Evolutionary conservation across 2,888 invertebrate species (phyloP), one percentile per base, ranked within the genome.

Genomic region (Drosophila austrosaltans): DNA sequence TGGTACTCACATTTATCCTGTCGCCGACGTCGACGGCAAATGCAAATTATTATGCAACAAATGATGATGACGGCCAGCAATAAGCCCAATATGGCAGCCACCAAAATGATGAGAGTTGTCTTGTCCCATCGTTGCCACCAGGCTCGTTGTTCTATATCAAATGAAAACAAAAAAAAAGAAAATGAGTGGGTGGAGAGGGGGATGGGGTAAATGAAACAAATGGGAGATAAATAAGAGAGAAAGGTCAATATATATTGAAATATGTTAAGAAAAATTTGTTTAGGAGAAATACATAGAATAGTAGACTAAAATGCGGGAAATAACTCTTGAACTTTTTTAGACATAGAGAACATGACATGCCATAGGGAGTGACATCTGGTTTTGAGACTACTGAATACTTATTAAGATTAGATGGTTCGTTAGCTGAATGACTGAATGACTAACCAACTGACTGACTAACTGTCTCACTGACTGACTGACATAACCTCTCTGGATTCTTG

Each of bases 21-120:
- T 82, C 97, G 94, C 93, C 96, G 96, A 83, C 96, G 90, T 68
- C 93, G 94, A 81, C 97, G 94, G 92, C 97, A 98, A 84, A 97
- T 95, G 91, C 97, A 95, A 91, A 97, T 95, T 91, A 97, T 96
- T 91, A 97, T 95, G 92, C 97, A 95, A 93, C 97, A 96, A 69
- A 97, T 94, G 84, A 96, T 95, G 81, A 97, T 94, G 72, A 97
- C 95, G 57, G 96, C 94, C 79, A 94, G 93, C 75, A 96, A 93
- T 76, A 95, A 93, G 48, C 94, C 94, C 63, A 95, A 94, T 5
- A 97, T 95, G 56, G 95, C 94, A 69, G 95, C 95, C 63, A 95
- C 94, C 73, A 96, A 94, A 73, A 97, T 95, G 84, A 97, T 94
- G 72, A 97, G 93, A 87, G 96, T 96, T 86, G 97, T 96, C 81